Base-by-base conservation (phyloP, 2,888 invertebrate species). In the Hirtodrosophila duncani region DNA sequence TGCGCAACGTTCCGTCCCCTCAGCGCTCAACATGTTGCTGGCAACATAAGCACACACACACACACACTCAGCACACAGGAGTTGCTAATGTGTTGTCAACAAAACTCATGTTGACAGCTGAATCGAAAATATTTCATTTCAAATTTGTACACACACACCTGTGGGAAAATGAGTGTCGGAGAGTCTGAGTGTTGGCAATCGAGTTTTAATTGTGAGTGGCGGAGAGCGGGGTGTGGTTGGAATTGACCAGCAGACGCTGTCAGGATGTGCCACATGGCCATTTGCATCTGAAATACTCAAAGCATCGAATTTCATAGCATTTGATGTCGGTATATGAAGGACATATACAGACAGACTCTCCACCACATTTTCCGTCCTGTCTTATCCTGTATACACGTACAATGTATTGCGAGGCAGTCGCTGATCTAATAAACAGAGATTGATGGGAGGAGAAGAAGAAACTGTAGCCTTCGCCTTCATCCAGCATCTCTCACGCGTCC, bases 41-140 rank as follows among this genome's bases (percentile, higher is more conserved):
- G 37, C 36, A 24, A 20, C 10, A 45, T 13, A 13, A 27, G 6
- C 10, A 23, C 30, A 36, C 30, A n/a, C 37, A 34, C 37, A 37
- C 42, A 26, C 43, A 38, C 34, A 44, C 30, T 36, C 41, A 30
- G 38, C 45, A 38, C 29, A 61, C 67, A 56, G 59, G 79, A 64
- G 75, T 71, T 77, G 72, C 69, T 77, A 77, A 80, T 77, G 78
- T 69, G 78, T 80, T 79, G 81, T 79, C 75, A 77, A 67, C 69
- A 65, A 69, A 81, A 79, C 65, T 60, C 61, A 81, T 69, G 77
- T 63, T 75, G 78, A 79, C 81, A 81, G 81, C 67, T 64, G 69
- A 65, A 79, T 81, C 81, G 77, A 77, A 79, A 75, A 79, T 79
- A 79, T 81, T 81, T 79, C 71, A 79, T 75, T 79, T 81, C 64